phyloP scores from a whole-genome alignment of 2,888 invertebrate species.

The Chrysolina oricalcia region DNA sequence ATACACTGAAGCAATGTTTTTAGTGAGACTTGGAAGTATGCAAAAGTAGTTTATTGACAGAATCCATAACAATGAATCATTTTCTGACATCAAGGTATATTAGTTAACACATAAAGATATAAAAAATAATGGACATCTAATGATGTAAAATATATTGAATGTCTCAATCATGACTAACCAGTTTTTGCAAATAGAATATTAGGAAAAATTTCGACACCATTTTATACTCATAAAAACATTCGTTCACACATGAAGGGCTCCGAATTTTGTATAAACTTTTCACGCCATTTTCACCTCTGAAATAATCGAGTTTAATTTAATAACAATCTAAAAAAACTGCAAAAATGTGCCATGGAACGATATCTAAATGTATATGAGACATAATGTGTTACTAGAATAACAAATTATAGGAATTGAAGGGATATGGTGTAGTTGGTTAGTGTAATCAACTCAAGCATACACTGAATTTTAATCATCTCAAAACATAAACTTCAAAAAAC shows the following conservation, averaged over 20 bases:
- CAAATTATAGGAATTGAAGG: no score
- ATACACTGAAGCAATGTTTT: not conserved
- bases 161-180: conserved; percentile 35
- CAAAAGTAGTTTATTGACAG: conserved; percentile 52
- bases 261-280: not conserved
- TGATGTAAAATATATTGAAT: conserved; percentile 31
- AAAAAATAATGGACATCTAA: conserved; percentile 52
- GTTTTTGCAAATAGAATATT: conserved; percentile 29
- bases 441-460: no score
- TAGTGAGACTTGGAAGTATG: conserved; percentile 31
- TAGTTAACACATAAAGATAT: conserved; percentile 50
- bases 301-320: no score
- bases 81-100: conserved; percentile 48
- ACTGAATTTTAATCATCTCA: no score
- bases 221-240: not conserved
- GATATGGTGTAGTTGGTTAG: no score
- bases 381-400: no score
- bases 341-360: no score
- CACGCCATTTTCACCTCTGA: not conserved
- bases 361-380: no score
- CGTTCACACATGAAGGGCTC: not conserved
- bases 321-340: no score
- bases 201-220: conserved; percentile 2
- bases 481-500: no score
- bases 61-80: conserved; percentile 50